These are phyloP conservation scores for Chaitophorus viminalis DNA, from an alignment of 2,888 invertebrate genomes.

Conservation along the genomic window DNA sequence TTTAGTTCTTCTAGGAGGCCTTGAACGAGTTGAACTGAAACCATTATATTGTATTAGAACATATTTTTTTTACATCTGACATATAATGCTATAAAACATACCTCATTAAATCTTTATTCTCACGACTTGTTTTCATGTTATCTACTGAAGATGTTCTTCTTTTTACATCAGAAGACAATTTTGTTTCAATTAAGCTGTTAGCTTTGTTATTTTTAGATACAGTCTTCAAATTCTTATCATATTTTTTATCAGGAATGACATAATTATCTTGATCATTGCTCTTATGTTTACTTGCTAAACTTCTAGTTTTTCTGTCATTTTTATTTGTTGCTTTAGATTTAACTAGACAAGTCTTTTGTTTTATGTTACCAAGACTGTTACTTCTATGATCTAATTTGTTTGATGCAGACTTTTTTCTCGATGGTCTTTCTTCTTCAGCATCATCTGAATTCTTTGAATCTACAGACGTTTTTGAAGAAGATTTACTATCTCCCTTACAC, in stretches of 20 bases:
- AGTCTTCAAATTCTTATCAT: conserved; percentile 25
- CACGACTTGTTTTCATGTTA: conserved; percentile 18
- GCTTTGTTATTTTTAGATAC: conserved; percentile 38
- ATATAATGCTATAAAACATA: neutral
- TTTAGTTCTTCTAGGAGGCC: conserved; percentile 78
- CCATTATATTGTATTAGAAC: conserved; percentile 61
- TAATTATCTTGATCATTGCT: conserved; percentile 34
- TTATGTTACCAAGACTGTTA: conserved; percentile 38
- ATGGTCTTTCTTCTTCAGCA: conserved; percentile 50
- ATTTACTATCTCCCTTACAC: conserved; percentile 31
- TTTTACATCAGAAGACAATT: conserved; percentile 26
- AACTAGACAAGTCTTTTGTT: conserved; percentile 25
- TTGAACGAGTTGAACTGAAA: conserved; percentile 64
- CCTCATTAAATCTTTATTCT: conserved; percentile 28
- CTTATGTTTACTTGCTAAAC: conserved; percentile 47
- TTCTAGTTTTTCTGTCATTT: conserved; percentile 54
- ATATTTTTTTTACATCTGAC: neutral
- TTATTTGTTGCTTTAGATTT: conserved; percentile 37
- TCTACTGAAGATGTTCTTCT: conserved; percentile 45
- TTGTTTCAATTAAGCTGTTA: conserved; percentile 47
- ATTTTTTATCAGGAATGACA: conserved; percentile 36
- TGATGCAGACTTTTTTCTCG: conserved; percentile 48
- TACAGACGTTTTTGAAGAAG: conserved; percentile 53
- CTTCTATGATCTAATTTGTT: conserved; percentile 42
- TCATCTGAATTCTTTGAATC: conserved; percentile 28